phyloP scores from a whole-genome alignment of 2,113 vertebrate genomes.

The Hydrolagus affinis region DNA sequence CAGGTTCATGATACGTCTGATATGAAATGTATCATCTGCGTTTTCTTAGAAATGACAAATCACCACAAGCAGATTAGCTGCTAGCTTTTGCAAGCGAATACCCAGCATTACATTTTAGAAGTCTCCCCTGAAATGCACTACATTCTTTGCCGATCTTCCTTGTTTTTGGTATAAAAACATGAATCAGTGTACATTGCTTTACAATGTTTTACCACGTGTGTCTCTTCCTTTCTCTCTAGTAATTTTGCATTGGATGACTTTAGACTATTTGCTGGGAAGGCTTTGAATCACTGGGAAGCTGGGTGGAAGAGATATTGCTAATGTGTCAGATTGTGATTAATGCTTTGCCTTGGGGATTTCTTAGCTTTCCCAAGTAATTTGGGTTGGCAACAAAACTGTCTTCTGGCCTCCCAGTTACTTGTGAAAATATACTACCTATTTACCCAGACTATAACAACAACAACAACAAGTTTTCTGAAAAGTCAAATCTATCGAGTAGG shows the following conservation, averaged over 20 bases:
- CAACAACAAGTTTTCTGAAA: background rate
- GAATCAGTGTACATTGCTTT: too few species aligned
- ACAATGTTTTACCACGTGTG: background rate
- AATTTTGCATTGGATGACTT: background rate
- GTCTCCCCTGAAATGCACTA: too few species aligned
- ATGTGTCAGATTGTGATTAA: background rate
- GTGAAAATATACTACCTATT: background rate
- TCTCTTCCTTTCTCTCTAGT: background rate
- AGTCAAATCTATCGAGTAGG: background rate
- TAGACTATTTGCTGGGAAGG: background rate
- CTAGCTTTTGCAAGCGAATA: too few species aligned
- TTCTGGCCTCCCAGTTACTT: background rate
- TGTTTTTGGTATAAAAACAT: too few species aligned
- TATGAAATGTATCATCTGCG: too few species aligned
- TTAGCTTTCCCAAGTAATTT: too few species aligned
- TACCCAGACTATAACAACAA: background rate
- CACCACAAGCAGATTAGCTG: too few species aligned
- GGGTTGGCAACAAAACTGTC: background rate
- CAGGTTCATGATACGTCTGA: too few species aligned
- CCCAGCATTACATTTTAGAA: too few species aligned
- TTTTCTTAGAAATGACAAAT: too few species aligned
- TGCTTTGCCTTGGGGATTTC: too few species aligned
- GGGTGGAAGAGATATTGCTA: background rate
- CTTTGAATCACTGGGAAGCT: background rate
- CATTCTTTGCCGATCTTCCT: too few species aligned